Conservation (phyloP, 2,113 vertebrate genomes). For the Syrrhaptes paradoxus region DNA sequence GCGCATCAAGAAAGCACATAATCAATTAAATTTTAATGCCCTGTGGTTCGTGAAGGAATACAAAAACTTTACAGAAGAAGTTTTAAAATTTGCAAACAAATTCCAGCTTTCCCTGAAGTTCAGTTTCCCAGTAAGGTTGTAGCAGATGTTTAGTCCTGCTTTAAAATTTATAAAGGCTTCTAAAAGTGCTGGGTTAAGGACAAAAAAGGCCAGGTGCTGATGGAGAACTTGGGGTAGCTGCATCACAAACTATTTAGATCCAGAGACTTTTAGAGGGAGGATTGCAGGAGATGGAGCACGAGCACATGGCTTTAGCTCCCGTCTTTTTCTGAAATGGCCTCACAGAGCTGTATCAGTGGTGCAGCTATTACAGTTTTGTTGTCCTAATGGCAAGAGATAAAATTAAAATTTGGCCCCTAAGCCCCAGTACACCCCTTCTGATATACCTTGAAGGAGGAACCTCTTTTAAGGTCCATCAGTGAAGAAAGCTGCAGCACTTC, state of each 20-base stretch:
- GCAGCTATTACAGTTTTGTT: background rate
- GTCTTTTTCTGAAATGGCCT: background rate
- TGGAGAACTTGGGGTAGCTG: background rate
- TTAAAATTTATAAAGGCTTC: background rate
- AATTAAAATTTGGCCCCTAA: background rate
- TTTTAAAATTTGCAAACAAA: background rate
- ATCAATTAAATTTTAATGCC: background rate
- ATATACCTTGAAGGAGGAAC: background rate
- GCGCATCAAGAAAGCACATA: background rate
- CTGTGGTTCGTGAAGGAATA: background rate
- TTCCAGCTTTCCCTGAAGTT: background rate
- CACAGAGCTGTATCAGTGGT: background rate
- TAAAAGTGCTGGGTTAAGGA: background rate
- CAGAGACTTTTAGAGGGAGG: background rate
- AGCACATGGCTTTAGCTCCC: background rate
- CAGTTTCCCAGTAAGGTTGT: background rate
- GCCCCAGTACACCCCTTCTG: background rate
- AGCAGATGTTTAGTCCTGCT: background rate
- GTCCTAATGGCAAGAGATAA: background rate
- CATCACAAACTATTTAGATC: background rate
- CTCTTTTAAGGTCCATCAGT: slow-evolving; percentile 4
- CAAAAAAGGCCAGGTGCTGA: background rate
- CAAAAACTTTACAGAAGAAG: background rate
- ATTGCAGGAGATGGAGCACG: background rate
- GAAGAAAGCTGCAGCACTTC: background rate